Evolutionary conservation across 23 tunicate genomes (phyloP).

Genomic region (Halocynthia aurantium): DNA sequence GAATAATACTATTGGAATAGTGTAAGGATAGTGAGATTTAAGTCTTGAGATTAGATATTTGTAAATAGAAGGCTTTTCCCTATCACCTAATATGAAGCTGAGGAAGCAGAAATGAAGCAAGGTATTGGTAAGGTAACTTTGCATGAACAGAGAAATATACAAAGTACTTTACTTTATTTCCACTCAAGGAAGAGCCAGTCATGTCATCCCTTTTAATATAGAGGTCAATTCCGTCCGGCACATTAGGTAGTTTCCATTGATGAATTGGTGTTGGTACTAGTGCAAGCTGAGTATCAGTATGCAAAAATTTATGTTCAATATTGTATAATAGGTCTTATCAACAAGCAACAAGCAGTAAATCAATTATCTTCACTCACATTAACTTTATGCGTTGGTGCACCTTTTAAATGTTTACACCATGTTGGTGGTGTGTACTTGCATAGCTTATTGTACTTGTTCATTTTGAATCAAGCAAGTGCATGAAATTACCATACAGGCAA

Average conservation of each 20-base stretch:
- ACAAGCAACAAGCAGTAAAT: too few relatives aligned
- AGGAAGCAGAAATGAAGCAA: too few relatives aligned
- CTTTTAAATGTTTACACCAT: slow-evolving; percentile 3
- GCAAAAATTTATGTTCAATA: neutral
- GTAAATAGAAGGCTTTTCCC: too few relatives aligned
- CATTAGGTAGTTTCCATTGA: slow-evolving; percentile 11
- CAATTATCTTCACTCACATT: too few relatives aligned
- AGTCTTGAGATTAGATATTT: too few relatives aligned
- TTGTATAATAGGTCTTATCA: neutral
- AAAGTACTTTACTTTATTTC: slow-evolving; percentile 20
- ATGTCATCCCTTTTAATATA: slow-evolving; percentile 26
- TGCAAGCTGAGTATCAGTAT: neutral
- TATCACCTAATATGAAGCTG: too few relatives aligned
- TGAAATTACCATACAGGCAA: too few relatives aligned
- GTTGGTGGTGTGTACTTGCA: slow-evolving; percentile 7
- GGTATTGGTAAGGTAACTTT: neutral
- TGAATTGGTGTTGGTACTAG: slow-evolving; percentile 22
- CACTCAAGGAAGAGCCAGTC: slow-evolving; percentile 28
- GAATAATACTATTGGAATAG: too few relatives aligned
- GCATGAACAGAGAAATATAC: too few relatives aligned
- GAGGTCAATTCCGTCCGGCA: slow-evolving; percentile 3
- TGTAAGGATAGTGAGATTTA: too few relatives aligned
- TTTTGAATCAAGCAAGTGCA: too few relatives aligned
- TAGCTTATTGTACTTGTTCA: neutral
- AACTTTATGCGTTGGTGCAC: neutral